Percentiles rank a stretch among this genome's conserved stretches.
These are phyloP conservation scores for Ophion obscuratus DNA, from an alignment of 2,888 invertebrate genomes.

Conservation along the genomic window DNA sequence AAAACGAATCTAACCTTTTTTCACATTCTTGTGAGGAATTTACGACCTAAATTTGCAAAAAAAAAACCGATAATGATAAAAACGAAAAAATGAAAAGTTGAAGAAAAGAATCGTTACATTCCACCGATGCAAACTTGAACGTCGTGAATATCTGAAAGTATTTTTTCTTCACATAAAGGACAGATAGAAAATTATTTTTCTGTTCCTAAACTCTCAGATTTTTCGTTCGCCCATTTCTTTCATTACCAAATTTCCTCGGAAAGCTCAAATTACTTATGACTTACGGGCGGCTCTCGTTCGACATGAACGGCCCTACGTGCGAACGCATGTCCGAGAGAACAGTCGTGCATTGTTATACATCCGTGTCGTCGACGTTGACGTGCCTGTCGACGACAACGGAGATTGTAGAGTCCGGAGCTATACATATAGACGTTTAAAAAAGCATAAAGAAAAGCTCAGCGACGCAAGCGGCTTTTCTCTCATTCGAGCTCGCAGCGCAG, in stretches of 20 bases:
- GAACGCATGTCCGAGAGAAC: neutral
- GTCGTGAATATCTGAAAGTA: neutral
- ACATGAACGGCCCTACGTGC: neutral
- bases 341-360: neutral
- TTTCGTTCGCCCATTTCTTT: neutral
- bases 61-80: neutral
- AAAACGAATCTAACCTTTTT: neutral
- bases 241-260: neutral
- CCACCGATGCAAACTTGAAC: neutral
- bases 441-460: constrained; percentile 9
- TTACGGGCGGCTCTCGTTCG: neutral
- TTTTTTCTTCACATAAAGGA: neutral
- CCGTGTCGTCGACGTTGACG: constrained; percentile 34
- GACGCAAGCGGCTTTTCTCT: constrained; percentile 1
- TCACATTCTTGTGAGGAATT: neutral
- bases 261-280: neutral
- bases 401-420: neutral
- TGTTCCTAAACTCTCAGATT: neutral
- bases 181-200: no score
- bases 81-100: neutral
- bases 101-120: no score
- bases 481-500: neutral
- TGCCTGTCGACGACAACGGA: constrained; percentile 37
- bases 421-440: neutral
- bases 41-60: neutral